A percentile compares a stretch with the other conserved stretches of the same genome.
These are phyloP conservation scores for Esox lucius DNA, from an alignment of 2,797 vertebrate species.

Conservation along the genomic window DNA sequence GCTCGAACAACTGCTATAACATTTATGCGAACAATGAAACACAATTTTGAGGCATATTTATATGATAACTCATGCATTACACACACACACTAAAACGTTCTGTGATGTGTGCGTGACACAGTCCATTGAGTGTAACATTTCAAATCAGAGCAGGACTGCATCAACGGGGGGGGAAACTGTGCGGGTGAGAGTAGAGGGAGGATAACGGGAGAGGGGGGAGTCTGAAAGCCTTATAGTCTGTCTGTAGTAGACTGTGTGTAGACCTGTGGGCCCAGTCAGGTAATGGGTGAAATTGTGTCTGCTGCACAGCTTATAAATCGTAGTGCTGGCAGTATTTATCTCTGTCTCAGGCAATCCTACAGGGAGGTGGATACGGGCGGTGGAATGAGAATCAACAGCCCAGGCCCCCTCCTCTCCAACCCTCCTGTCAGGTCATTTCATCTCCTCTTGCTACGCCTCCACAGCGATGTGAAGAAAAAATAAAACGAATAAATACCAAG, in stretches of 20 bases:
- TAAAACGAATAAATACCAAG: slow-evolving; percentile 70
- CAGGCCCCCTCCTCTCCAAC: slow-evolving; percentile 53
- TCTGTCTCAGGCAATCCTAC: slow-evolving; percentile 69
- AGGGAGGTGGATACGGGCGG: slow-evolving; percentile 60
- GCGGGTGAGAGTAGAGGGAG: neutral
- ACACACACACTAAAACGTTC: neutral
- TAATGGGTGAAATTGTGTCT: slow-evolving; percentile 70
- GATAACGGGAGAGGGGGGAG: slow-evolving; percentile 16
- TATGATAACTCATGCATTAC: neutral
- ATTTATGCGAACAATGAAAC: neutral
- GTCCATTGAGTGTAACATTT: slow-evolving; percentile 11
- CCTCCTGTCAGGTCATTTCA: slow-evolving; percentile 62
- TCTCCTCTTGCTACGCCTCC: slow-evolving; percentile 39
- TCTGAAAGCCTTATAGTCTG: slow-evolving; percentile 44
- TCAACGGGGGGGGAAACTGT: neutral
- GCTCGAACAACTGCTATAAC: neutral
- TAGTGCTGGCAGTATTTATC: slow-evolving; percentile 73
- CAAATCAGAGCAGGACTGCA: slow-evolving; percentile 4
- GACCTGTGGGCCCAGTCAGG: slow-evolving; percentile 57
- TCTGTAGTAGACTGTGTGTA: slow-evolving; percentile 55
- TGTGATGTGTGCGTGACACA: neutral
- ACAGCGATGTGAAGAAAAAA: slow-evolving; percentile 59
- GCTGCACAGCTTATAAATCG: slow-evolving; percentile 69
- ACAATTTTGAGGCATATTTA: no score
- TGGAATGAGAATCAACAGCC: slow-evolving; percentile 74